Conservation (phyloP, 2,113 vertebrate genomes). For the Tenrec ecaudatus region DNA sequence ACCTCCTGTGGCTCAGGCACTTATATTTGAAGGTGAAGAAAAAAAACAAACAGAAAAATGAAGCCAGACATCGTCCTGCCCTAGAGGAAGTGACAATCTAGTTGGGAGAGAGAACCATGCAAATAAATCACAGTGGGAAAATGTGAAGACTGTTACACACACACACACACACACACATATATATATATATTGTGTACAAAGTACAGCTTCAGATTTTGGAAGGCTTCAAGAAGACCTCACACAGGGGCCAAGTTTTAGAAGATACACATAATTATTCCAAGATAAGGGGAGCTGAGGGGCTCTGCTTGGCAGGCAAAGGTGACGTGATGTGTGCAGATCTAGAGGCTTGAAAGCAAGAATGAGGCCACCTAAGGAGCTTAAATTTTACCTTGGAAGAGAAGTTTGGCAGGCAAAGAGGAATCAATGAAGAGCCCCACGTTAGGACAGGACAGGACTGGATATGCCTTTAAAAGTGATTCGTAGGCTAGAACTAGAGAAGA, state of each 20-base stretch:
- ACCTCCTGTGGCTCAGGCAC: neutral
- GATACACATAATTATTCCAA: neutral
- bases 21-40: neutral
- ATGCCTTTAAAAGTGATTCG: neutral
- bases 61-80: neutral
- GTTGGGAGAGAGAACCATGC: neutral
- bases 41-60: slow-evolving; percentile 4
- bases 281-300: neutral
- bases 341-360: neutral
- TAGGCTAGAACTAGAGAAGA: neutral
- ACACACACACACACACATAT: too few relatives aligned
- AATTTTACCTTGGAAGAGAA: slow-evolving; percentile 18
- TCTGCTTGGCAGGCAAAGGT: neutral
- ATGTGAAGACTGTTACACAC: neutral
- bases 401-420: neutral
- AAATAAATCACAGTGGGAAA: neutral
- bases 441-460: neutral
- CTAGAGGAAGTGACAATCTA: neutral
- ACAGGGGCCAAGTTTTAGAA: neutral
- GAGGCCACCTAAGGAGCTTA: neutral
- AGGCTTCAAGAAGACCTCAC: neutral
- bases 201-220: neutral
- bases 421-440: neutral
- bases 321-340: neutral
- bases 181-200: neutral